Evolutionary conservation across 2,113 vertebrate species (phyloP).

Genomic region (Leuciscus idus): DNA sequence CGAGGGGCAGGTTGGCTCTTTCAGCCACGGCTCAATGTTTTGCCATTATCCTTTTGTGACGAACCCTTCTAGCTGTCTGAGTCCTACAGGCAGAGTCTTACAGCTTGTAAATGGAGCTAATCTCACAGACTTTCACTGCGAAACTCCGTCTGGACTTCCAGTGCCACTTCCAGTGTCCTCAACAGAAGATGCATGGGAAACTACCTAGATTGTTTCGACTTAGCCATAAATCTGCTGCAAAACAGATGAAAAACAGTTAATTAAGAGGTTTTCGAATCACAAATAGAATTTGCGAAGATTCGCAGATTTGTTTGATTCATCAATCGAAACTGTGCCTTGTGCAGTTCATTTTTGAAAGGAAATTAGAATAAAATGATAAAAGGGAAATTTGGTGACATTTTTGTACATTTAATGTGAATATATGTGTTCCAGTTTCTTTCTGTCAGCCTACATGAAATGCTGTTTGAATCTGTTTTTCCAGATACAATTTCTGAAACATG

Average conservation of each 20-base stretch:
- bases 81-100: conserved; percentile 60
- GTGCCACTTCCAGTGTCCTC: background rate
- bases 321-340: no score
- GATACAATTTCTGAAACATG: background rate
- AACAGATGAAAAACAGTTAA: background rate
- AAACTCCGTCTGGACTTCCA: conserved; percentile 1
- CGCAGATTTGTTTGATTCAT: no score
- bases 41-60: conserved; percentile 67
- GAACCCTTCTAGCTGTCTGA: conserved; percentile 68
- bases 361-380: background rate
- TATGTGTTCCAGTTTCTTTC: background rate
- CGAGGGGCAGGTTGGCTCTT: conserved; percentile 58
- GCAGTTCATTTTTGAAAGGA: no score
- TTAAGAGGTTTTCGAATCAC: background rate
- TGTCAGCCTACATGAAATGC: background rate
- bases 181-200: background rate
- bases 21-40: conserved; percentile 66
- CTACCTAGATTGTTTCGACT: background rate
- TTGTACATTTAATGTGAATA: background rate
- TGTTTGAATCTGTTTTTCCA: background rate
- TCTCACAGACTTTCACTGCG: conserved; percentile 61
- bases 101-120: conserved; percentile 67
- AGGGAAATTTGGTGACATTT: background rate
- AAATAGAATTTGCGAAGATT: background rate
- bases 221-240: background rate